Evolutionary conservation across 2,797 vertebrate genomes (phyloP).

Genomic region (Hippoglossus hippoglossus): DNA sequence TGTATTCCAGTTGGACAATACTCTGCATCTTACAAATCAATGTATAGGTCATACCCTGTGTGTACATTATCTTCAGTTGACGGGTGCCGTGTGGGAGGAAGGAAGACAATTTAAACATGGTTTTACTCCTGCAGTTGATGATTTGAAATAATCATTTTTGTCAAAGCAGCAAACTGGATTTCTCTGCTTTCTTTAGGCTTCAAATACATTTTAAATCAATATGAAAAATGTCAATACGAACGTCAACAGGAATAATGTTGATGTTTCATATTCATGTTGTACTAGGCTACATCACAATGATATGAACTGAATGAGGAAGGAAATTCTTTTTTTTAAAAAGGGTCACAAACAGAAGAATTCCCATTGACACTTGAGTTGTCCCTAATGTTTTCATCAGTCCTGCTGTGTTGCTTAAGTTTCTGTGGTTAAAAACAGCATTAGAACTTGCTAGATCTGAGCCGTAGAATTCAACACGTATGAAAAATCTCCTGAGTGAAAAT

Average conservation of each 20-base stretch:
- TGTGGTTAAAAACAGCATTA: background rate
- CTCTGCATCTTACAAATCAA: background rate
- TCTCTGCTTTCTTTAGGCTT: background rate
- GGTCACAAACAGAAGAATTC: background rate
- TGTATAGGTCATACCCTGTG: background rate
- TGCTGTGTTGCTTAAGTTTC: background rate
- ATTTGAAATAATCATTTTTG: background rate
- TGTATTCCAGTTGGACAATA: too few species aligned
- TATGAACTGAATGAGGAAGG: background rate
- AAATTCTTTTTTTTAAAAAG: background rate
- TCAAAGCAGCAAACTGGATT: background rate
- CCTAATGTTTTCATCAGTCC: background rate
- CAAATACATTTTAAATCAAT: conserved; percentile 8
- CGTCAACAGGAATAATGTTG: too few species aligned
- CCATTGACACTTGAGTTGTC: background rate
- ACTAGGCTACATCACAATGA: background rate
- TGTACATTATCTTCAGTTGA: background rate
- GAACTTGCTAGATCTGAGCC: too few species aligned
- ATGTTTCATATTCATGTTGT: too few species aligned
- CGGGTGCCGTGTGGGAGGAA: background rate
- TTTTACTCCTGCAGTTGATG: too few species aligned
- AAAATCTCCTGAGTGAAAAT: conserved; percentile 6
- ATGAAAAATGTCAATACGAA: background rate
- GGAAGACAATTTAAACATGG: too few species aligned
- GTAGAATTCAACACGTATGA: background rate